These are phyloP conservation scores for Acleris literana DNA, from an alignment of 2,888 invertebrate species.

Conservation along the genomic window DNA sequence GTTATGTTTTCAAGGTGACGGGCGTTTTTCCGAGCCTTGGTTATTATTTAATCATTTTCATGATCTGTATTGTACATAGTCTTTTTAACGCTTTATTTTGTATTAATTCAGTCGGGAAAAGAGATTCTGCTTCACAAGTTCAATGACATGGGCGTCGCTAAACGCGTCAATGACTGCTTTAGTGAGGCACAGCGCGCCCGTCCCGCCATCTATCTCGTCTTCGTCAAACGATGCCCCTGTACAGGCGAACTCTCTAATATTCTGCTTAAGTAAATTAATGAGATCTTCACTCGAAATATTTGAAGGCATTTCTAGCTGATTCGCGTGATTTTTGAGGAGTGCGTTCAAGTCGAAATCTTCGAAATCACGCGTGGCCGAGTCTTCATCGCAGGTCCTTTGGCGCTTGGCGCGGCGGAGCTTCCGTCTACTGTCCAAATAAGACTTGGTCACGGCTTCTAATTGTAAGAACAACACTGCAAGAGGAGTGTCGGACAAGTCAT, in stretches of 20 bases:
- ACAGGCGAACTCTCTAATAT: conserved; percentile 57
- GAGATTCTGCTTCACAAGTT: conserved; percentile 79
- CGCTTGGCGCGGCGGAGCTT: conserved; percentile 68
- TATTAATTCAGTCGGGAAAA: conserved; percentile 58
- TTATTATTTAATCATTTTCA: no score
- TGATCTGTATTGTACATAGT: neutral
- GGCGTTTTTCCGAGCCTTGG: no score
- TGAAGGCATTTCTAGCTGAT: conserved; percentile 59
- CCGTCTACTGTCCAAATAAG: conserved; percentile 64
- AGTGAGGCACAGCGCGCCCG: conserved; percentile 63
- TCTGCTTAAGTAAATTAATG: conserved; percentile 62
- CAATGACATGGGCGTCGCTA: conserved; percentile 85
- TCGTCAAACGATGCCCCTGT: conserved; percentile 54
- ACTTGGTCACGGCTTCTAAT: conserved; percentile 70
- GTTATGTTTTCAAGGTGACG: no score
- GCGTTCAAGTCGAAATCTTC: conserved; percentile 60
- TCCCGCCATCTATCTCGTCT: conserved; percentile 66
- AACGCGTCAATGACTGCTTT: conserved; percentile 85
- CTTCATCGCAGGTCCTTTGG: conserved; percentile 65
- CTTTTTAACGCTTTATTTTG: neutral
- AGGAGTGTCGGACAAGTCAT: conserved; percentile 74
- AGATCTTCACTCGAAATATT: conserved; percentile 58
- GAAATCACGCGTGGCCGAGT: conserved; percentile 34
- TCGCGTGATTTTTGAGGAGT: conserved; percentile 57
- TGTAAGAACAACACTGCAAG: conserved; percentile 73